A percentile compares a stretch with the other conserved stretches of the same genome.
Conservation (phyloP, 2,113 vertebrate genomes). For the Abramis brama region DNA sequence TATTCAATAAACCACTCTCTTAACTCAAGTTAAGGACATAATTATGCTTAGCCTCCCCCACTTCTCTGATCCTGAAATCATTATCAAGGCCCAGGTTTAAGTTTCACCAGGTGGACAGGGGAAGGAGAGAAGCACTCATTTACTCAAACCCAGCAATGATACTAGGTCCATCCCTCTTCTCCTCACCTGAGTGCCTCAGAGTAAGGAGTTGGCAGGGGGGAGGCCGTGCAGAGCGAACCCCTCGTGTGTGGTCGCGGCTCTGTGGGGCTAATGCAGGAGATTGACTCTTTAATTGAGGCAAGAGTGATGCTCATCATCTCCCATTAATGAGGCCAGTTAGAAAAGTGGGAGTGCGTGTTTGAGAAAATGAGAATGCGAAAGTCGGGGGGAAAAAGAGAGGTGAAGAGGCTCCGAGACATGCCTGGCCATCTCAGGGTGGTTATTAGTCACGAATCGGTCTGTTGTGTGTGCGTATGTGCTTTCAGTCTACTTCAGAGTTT, state of each 20-base stretch:
- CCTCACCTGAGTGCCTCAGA: constrained; percentile 62
- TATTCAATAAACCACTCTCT: constrained; percentile 52
- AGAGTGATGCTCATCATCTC: constrained; percentile 75
- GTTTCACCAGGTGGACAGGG: constrained; percentile 74
- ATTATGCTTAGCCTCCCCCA: constrained; percentile 46
- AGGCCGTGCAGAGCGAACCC: constrained; percentile 72
- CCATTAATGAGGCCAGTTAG: constrained; percentile 72
- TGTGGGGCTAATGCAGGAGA: constrained; percentile 73
- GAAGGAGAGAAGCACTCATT: constrained; percentile 68
- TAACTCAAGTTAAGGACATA: constrained; percentile 56
- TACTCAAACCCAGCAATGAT: constrained; percentile 64
- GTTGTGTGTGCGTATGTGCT: constrained; percentile 42
- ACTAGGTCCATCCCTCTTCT: constrained; percentile 48
- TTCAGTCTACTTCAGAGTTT: constrained; percentile 57
- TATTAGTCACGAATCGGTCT: constrained; percentile 38
- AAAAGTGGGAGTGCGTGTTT: constrained; percentile 58
- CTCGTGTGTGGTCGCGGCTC: constrained; percentile 75
- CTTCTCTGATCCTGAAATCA: constrained; percentile 59
- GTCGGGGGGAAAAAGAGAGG: constrained; percentile 53
- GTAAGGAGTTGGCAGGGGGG: constrained; percentile 70
- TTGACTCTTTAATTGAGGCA: constrained; percentile 77
- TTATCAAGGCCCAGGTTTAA: constrained; percentile 66
- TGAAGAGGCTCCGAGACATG: constrained; percentile 71
- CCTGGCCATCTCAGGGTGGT: constrained; percentile 63
- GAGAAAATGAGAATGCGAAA: constrained; percentile 36